Evolutionary conservation across 2,888 invertebrate genomes (phyloP), one percentile per base, ranked within the genome.

Genomic region (Cacoxenus indagator): DNA sequence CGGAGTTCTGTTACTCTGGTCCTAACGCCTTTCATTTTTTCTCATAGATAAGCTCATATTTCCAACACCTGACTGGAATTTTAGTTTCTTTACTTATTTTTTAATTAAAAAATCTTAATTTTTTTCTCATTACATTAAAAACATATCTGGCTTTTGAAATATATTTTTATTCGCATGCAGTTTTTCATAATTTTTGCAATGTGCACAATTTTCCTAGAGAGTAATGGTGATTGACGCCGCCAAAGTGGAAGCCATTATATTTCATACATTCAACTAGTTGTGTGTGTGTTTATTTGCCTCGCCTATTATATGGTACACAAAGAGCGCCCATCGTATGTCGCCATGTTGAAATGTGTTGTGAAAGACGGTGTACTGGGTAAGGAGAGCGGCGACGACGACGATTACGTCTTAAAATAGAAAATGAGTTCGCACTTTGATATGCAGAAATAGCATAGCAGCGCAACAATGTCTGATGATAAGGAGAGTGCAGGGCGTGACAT

Each of bases 391-490:
- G n/a, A n/a, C n/a, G n/a, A n/a, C n/a, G n/a, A n/a, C n/a, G n/a
- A 37, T 17, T 26, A 64, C 43, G 2, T n/a, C 45, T 45, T 31
- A 59, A 67, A 57, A 67, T 59, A 24, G 57, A 78, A 81, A 81
- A 83, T 83, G 84, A 81, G 84, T 81, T 81, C 77, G 83, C 83
- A 83, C 71, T 82, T 83, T 83, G 81, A 77, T 77, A 82, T 81
- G 83, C 78, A 78, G 80, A 81, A 74, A 76, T 51, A 73, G 14
- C 43, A 46, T 43, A 51, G 8, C 9, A 37, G 37, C 14, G 8
- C 14, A 8, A 37, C 37, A 37, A 37, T 37, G 14, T 8, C 37
- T 14, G 5, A 37, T n/a, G n/a, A n/a, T n/a, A n/a, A n/a, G n/a
- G 37, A 5, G 14, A 37, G 37, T 14, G 37, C 8, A 37, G 37